Evolutionary conservation across 1,140 invertebrate genomes (phyloP), one percentile per base, ranked within the genome.

Genomic region (Euura saliciscinereae): DNA sequence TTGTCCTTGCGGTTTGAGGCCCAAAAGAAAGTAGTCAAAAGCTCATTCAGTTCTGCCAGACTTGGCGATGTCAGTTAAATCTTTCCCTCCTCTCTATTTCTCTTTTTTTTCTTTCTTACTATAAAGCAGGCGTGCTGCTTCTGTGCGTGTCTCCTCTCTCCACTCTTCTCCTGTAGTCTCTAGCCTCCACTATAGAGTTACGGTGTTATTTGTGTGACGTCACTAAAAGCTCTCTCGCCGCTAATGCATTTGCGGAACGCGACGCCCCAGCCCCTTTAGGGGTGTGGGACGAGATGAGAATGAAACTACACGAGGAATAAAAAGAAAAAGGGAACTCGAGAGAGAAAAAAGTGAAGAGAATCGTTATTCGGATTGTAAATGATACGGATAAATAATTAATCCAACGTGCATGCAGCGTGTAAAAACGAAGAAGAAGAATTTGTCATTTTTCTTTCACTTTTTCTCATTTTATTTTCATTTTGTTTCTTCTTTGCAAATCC

Each of bases 151-250:
- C 43, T 66, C 13, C 28, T 13, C 13, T 28, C 66, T 28, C 28
- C 43, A 7, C 66, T 66, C 66, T 66, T 67, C 10, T 42, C 42
- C 66, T 67, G 8, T 66, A 65, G 44, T 28, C 67, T 71, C 73
- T 74, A 75, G 77, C 74, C 77, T 77, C 28, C 28, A 28, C 28
- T 28, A 28, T 28, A 28, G 28, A 28, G 74, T 75, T 77, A 76
- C 78, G 80, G 79, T 77, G 78, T 77, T 28, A 28, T 64, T 10
- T 64, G 59, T 42, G 82, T 85, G 84, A 86, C 84, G 85, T 85
- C 85, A 84, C 85, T 86, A 86, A 86, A 86, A 86, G 85, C 84
- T 86, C 84, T 85, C 82, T 85, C 79, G 79, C 80, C 82, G 82
- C 84, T 86, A 86, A 86, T 86, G 85, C 85, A 86, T 86, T 85